Percentiles rank a stretch among this genome's conserved stretches.
Evolutionary conservation across 30 jellyfish, hydroid and myxozoan species (phyloP).

Genomic region (Mastigias papua): DNA sequence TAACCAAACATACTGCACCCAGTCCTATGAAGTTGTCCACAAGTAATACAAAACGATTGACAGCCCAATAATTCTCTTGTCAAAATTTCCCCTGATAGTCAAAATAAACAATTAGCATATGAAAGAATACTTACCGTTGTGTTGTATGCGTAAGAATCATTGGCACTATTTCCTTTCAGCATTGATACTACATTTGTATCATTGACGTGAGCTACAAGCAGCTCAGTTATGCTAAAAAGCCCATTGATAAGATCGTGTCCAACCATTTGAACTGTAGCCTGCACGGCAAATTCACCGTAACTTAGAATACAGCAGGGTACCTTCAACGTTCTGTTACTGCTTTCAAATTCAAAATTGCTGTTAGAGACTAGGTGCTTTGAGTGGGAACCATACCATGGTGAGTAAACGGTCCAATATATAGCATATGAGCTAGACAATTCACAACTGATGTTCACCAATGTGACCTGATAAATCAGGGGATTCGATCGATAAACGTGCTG

Average conservation of each 20-base stretch:
- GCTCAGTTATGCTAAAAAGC: neutral
- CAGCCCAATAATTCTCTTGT: neutral
- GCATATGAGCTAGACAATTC: constrained; percentile 19
- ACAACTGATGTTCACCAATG: constrained; percentile 31
- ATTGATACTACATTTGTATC: constrained; percentile 39
- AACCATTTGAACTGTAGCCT: constrained; percentile 18
- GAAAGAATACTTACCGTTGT: neutral
- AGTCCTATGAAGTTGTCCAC: too few species aligned
- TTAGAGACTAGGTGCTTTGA: constrained; percentile 1
- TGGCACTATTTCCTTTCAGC: neutral
- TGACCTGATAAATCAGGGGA: neutral
- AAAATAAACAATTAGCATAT: too few species aligned
- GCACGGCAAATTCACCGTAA: constrained; percentile 8
- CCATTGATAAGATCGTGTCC: constrained; percentile 8
- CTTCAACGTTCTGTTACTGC: constrained; percentile 3
- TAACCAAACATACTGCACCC: too few species aligned
- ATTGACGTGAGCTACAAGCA: neutral
- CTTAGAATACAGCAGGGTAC: constrained; percentile 42
- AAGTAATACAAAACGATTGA: too few species aligned
- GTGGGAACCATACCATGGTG: neutral
- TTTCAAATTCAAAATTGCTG: neutral
- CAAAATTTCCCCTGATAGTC: too few species aligned
- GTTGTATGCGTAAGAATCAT: constrained; percentile 9
- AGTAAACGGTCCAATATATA: constrained; percentile 21
- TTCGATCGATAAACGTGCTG: neutral